These are phyloP conservation scores for Ptiloglossa arizonensis DNA, from an alignment of 1,140 invertebrate species.

Conservation along the genomic window DNA sequence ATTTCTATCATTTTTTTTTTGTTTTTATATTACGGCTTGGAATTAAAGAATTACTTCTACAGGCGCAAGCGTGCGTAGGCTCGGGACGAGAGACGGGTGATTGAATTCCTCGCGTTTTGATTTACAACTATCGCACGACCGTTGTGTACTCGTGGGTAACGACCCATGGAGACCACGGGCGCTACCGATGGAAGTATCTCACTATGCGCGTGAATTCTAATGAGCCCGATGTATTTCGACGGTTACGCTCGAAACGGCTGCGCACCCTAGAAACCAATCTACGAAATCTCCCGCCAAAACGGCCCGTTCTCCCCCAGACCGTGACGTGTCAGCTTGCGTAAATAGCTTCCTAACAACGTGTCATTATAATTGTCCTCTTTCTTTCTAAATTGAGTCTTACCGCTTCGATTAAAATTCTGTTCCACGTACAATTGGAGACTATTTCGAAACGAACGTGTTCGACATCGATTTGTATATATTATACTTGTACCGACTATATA, in stretches of 20 bases:
- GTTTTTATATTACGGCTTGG: no score
- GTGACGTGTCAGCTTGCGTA: slow-evolving; percentile 18
- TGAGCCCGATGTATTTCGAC: slow-evolving; percentile 64
- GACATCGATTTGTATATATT: no score
- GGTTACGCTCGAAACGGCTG: slow-evolving; percentile 49
- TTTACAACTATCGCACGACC: slow-evolving; percentile 45
- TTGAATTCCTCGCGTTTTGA: slow-evolving; percentile 50
- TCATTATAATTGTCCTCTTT: background rate
- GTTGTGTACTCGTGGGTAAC: slow-evolving; percentile 53
- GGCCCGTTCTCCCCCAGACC: slow-evolving; percentile 25
- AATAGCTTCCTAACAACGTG: background rate
- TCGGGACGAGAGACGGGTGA: slow-evolving; percentile 19
- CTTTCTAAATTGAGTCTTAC: background rate
- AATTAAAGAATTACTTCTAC: no score
- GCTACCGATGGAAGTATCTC: slow-evolving; percentile 37
- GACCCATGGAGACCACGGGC: slow-evolving; percentile 49
- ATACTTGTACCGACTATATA: no score
- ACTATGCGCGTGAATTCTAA: slow-evolving; percentile 54
- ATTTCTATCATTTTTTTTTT: no score
- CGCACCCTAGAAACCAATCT: slow-evolving; percentile 44
- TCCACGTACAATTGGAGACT: background rate
- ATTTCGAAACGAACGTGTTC: no score
- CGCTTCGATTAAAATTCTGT: background rate
- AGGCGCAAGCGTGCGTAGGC: slow-evolving; percentile 1
- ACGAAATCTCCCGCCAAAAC: slow-evolving; percentile 66